Evolutionary conservation across 2,113 vertebrate species (phyloP).

Genomic region (Ammodytes marinus): DNA sequence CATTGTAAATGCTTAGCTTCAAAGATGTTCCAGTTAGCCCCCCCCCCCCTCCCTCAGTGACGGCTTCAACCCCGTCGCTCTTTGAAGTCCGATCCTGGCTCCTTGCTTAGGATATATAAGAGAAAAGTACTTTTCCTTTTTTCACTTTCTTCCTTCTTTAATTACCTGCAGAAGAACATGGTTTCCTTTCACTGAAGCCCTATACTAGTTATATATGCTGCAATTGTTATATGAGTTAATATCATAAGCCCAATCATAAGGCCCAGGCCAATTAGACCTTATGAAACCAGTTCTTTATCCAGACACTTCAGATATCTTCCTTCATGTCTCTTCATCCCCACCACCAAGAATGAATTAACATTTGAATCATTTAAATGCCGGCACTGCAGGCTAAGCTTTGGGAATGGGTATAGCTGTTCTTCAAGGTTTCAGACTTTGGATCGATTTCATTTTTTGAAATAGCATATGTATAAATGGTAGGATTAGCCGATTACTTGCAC

Average conservation of each 20-base stretch:
- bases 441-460: background rate
- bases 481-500: too few relatives aligned
- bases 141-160: conserved; percentile 22
- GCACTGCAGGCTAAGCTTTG: background rate
- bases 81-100: conserved; percentile 50
- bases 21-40: conserved; percentile 22
- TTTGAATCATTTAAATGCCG: conserved; percentile 57
- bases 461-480: too few relatives aligned
- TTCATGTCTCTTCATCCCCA: background rate
- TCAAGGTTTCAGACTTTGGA: too few relatives aligned
- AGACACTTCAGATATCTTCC: background rate
- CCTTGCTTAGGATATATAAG: conserved; percentile 23
- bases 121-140: background rate
- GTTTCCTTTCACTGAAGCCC: background rate
- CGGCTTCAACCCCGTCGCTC: conserved; percentile 17
- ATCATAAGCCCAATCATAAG: background rate
- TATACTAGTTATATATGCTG: background rate
- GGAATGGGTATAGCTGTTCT: background rate
- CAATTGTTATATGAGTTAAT: conserved; percentile 9
- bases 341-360: conserved; percentile 60
- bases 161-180: conserved; percentile 20
- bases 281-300: conserved; percentile 1
- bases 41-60: conserved; percentile 17
- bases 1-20: conserved; percentile 21
- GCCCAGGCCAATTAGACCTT: conserved; percentile 1